phyloP scores from a whole-genome alignment of 64 coral and sea anemone genomes.

The Montipora capricornis region DNA sequence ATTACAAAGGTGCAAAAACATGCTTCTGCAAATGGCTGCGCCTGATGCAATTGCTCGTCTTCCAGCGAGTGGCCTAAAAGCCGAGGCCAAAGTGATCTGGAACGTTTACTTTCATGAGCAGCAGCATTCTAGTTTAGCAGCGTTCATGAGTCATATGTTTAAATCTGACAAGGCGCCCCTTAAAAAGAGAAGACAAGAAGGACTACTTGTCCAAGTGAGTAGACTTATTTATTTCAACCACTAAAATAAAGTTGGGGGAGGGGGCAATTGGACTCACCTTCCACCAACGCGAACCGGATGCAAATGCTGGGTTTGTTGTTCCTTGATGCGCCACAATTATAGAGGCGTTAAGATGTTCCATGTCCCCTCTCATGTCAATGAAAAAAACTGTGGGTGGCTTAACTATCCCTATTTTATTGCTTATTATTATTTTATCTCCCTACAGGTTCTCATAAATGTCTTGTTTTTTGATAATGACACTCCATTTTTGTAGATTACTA shows the following conservation, averaged over 20 bases:
- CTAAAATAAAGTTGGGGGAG: too few species aligned
- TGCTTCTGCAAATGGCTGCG: slow-evolving; percentile 78
- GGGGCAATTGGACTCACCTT: background rate
- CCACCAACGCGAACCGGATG: too few species aligned
- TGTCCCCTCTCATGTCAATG: too few species aligned
- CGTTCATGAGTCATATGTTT: slow-evolving; percentile 50
- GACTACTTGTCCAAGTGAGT: slow-evolving; percentile 77
- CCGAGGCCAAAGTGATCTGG: slow-evolving; percentile 52
- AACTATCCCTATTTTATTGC: background rate
- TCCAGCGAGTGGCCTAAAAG: slow-evolving; percentile 21
- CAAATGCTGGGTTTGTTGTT: too few species aligned
- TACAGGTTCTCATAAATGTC: background rate
- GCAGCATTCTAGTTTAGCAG: slow-evolving; percentile 70
- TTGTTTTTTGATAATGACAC: background rate
- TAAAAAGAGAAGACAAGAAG: slow-evolving; percentile 26
- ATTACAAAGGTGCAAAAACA: slow-evolving; percentile 24
- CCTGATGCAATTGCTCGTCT: slow-evolving; percentile 89
- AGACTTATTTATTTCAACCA: too few species aligned
- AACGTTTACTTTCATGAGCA: slow-evolving; percentile 70
- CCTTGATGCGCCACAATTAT: too few species aligned
- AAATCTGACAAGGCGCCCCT: background rate
- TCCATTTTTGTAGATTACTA: slow-evolving; percentile 54
- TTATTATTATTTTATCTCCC: background rate
- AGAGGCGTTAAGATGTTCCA: too few species aligned
- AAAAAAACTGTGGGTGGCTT: too few species aligned